phyloP scores from a whole-genome alignment of 2,888 invertebrate species.

The Dione juno region DNA sequence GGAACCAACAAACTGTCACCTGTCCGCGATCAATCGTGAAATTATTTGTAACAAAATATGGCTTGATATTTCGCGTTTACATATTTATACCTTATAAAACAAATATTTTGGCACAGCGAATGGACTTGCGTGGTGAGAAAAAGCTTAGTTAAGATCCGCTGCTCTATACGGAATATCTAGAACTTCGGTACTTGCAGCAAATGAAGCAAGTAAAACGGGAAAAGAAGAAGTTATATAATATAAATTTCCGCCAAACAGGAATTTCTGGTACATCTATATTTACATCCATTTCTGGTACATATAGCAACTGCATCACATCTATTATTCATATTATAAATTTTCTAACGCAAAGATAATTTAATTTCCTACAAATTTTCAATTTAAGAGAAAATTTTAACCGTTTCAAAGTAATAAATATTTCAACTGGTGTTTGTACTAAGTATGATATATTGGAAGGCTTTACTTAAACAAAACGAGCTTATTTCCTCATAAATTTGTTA shows the following conservation, averaged over 20 bases:
- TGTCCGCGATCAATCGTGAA: conserved; percentile 28
- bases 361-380: background rate
- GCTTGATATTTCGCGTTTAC: background rate
- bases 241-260: no score
- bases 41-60: conserved; percentile 8
- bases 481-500: conserved; percentile 8
- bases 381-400: conserved; percentile 3
- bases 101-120: no score
- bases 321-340: background rate
- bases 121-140: no score
- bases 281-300: no score
- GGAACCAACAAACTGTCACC: conserved; percentile 7
- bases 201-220: no score
- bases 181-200: no score
- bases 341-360: background rate
- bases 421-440: conserved; percentile 12
- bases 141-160: no score
- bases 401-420: conserved; percentile 20
- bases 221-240: no score
- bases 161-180: no score
- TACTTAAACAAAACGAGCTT: conserved; percentile 4
- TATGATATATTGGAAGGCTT: conserved; percentile 20
- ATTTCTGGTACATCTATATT: no score
- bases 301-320: background rate
- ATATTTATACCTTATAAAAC: no score